These are phyloP conservation scores for Gallinago media DNA, from an alignment of 2,113 vertebrate genomes.

Conservation along the genomic window DNA sequence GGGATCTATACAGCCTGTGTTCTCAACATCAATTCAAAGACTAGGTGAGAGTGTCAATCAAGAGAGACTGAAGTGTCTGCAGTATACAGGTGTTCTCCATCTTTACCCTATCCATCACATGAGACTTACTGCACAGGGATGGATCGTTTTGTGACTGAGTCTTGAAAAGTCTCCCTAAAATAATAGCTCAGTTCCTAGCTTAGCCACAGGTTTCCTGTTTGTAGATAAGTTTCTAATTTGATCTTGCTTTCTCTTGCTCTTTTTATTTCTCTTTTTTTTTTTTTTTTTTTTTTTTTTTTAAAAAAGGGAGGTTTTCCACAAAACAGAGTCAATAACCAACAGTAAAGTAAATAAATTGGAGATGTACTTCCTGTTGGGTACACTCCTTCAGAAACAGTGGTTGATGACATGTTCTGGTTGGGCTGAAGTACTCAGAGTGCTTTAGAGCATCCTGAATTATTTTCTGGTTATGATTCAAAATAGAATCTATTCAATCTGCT, in stretches of 20 bases:
- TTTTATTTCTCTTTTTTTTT: background rate
- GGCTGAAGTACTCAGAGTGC: background rate
- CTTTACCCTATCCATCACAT: background rate
- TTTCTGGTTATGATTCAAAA: background rate
- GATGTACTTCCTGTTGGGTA: background rate
- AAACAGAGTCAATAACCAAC: background rate
- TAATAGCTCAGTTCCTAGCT: background rate
- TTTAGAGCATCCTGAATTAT: background rate
- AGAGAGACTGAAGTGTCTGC: constrained; percentile 13
- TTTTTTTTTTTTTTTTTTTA: background rate
- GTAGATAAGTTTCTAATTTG: background rate
- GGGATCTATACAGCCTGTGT: constrained; percentile 11
- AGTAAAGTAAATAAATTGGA: background rate
- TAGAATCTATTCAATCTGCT: background rate
- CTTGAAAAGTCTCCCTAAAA: constrained; percentile 5
- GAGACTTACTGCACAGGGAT: background rate
- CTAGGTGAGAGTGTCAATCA: constrained; percentile 43
- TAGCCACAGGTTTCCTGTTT: background rate
- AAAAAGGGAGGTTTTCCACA: background rate
- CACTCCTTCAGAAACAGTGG: background rate
- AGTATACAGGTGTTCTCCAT: constrained; percentile 23
- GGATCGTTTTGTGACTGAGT: background rate
- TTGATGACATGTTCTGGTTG: background rate
- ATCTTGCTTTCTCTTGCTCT: background rate
- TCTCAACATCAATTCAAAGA: constrained; percentile 41